Percentiles rank a stretch among this genome's conserved stretches.
Conservation (phyloP, 2,797 vertebrate genomes). For the Gymnocypris eckloni region DNA sequence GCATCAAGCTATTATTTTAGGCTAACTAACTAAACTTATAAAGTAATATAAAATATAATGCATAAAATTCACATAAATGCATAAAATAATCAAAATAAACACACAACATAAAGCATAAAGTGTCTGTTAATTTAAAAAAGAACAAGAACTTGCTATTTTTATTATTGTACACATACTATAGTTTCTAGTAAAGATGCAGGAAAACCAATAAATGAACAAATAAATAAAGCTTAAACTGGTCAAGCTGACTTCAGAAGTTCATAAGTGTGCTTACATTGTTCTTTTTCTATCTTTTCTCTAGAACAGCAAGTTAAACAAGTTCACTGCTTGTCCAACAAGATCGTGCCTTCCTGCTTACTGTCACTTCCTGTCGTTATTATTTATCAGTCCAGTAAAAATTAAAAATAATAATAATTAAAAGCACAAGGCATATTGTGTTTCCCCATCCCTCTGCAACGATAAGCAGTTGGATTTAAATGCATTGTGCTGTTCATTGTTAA, state of each 20-base stretch:
- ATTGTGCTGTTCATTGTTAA: background rate
- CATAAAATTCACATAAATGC: no score
- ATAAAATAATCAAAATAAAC: background rate
- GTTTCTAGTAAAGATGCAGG: background rate
- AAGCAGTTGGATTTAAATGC: background rate
- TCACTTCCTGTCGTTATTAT: constrained; percentile 1
- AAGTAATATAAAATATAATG: background rate
- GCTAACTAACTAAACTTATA: no score
- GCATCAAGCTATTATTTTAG: background rate
- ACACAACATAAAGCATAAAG: background rate
- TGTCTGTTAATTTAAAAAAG: background rate
- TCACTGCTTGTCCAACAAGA: constrained; percentile 52
- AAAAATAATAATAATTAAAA: background rate
- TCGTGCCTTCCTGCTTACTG: constrained; percentile 34
- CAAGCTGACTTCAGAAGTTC: background rate
- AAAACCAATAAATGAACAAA: background rate
- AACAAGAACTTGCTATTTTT: background rate
- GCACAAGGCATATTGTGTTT: background rate
- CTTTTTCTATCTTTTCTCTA: constrained; percentile 51
- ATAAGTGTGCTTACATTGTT: background rate
- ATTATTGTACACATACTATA: background rate
- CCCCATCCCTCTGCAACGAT: background rate
- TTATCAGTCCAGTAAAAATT: background rate
- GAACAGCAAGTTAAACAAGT: constrained; percentile 62
- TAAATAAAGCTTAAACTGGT: background rate